phyloP scores from a whole-genome alignment of 2,113 vertebrate species.

The Macrotis lagotis region DNA sequence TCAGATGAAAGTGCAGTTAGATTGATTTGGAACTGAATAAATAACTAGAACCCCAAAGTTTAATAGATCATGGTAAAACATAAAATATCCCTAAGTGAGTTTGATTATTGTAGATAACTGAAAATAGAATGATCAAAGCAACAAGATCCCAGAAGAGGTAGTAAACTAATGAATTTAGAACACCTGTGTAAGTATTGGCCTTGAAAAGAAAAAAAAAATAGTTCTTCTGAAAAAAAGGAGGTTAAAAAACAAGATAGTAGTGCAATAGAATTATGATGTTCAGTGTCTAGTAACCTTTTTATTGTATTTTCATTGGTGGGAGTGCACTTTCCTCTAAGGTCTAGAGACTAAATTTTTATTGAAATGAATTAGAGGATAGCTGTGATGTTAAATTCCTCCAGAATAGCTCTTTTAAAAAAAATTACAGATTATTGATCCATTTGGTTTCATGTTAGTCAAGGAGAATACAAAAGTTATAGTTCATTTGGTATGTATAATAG shows the following conservation, averaged over 20 bases:
- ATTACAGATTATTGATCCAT: neutral
- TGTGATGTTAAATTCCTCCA: neutral
- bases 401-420: neutral
- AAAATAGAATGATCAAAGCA: neutral
- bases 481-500: slow-evolving; percentile 10
- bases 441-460: neutral
- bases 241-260: neutral
- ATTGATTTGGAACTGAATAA: neutral
- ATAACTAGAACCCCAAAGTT: neutral
- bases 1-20: neutral
- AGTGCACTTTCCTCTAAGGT: neutral
- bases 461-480: neutral
- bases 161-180: neutral
- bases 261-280: neutral
- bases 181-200: neutral
- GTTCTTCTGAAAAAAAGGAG: neutral
- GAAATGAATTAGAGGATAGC: neutral
- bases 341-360: neutral
- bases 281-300: neutral
- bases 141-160: neutral
- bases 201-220: slow-evolving; percentile 15
- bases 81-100: neutral
- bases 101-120: slow-evolving; percentile 4
- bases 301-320: neutral
- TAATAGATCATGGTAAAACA: neutral